phyloP scores from a whole-genome alignment of 2,113 vertebrate species.

The Forbesichthys agassizii region DNA sequence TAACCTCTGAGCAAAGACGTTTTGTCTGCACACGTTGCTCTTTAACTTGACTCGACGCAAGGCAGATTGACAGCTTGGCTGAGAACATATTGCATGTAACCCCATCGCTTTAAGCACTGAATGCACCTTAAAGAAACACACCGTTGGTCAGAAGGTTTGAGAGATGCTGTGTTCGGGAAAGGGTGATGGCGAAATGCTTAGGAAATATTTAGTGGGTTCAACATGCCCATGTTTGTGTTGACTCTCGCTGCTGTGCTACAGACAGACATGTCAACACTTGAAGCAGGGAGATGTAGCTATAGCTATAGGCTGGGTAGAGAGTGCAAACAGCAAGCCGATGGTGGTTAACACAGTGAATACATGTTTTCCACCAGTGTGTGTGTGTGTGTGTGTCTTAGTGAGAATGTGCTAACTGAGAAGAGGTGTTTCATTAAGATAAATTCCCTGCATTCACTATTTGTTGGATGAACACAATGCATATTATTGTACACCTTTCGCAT shows the following conservation, averaged over 20 bases:
- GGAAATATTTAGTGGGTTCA: too few relatives aligned
- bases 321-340: too few relatives aligned
- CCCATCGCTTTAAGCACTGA: slow-evolving; percentile 10
- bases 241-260: too few relatives aligned
- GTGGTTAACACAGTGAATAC: too few relatives aligned
- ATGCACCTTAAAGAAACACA: background rate
- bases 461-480: background rate
- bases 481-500: too few relatives aligned
- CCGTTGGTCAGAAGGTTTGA: background rate
- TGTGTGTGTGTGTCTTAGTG: slow-evolving; percentile 9
- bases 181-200: background rate
- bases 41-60: slow-evolving; percentile 18
- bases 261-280: too few relatives aligned
- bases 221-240: too few relatives aligned
- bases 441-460: background rate
- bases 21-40: background rate
- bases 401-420: slow-evolving; percentile 44
- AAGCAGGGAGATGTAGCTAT: too few relatives aligned
- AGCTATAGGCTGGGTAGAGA: too few relatives aligned
- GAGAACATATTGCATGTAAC: background rate
- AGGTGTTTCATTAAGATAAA: too few relatives aligned
- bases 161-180: background rate
- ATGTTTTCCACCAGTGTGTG: background rate
- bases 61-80: slow-evolving; percentile 21
- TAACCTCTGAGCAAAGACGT: slow-evolving; percentile 3